A percentile compares a stretch with the other conserved stretches of the same genome.
These are phyloP conservation scores for Dryobota labecula DNA, from an alignment of 2,888 invertebrate species.

Conservation along the genomic window DNA sequence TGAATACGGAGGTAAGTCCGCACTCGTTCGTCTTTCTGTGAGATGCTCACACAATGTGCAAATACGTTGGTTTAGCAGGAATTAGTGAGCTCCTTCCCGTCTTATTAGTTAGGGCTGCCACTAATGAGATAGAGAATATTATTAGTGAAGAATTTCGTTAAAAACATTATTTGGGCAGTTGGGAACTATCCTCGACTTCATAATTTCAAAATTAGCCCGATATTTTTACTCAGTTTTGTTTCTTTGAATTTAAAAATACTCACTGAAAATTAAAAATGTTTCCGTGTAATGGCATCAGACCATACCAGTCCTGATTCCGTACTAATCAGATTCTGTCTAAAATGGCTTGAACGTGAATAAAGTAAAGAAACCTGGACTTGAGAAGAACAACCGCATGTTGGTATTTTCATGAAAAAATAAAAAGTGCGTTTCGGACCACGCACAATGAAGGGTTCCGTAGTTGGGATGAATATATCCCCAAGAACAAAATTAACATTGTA, in stretches of 20 bases:
- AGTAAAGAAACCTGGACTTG: background rate
- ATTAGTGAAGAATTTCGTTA: background rate
- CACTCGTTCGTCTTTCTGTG: conserved; percentile 45
- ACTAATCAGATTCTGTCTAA: background rate
- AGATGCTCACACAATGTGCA: conserved; percentile 55
- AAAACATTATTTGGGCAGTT: background rate
- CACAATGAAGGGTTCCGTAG: too few species aligned
- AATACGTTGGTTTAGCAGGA: conserved; percentile 61
- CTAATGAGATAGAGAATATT: background rate
- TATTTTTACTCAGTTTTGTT: background rate
- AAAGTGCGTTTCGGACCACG: too few species aligned
- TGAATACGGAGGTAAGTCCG: conserved; percentile 51
- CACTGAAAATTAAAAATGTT: background rate
- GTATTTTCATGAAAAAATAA: too few species aligned
- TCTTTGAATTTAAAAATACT: background rate
- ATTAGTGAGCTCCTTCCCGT: conserved; percentile 61
- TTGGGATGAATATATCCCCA: too few species aligned
- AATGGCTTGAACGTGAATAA: background rate
- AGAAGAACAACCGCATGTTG: background rate
- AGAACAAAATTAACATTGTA: too few species aligned
- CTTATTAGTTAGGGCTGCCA: conserved; percentile 59
- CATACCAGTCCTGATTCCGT: background rate
- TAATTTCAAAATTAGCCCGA: background rate
- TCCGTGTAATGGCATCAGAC: background rate
- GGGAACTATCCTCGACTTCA: background rate